Base-by-base conservation (phyloP, 53 echinoderm and acorn worm species). In the Antedon mediterranea region DNA sequence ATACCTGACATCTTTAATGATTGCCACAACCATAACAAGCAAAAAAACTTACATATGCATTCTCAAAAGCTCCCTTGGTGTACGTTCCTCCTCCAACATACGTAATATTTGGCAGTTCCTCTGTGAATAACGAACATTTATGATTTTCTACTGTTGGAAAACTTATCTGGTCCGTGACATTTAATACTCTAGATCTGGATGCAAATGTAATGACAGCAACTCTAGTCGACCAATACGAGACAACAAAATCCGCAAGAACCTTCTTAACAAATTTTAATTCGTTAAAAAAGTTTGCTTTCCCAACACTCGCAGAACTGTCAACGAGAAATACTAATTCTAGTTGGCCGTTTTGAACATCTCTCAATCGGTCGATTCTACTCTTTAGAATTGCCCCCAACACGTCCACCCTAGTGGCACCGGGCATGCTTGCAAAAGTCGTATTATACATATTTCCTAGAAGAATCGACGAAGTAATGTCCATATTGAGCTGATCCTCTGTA, bases 21-120 rank as follows among this genome's bases (percentile, higher is more conserved):
- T n/a, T n/a, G n/a, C n/a, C 11, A 37, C 4, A 37, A 37, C 4
- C 4, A 6, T 6, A 37, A 37, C 37, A 37, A 37, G 37, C 11
- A 37, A 37, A 37, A 37, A 11, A 20, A 84, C 86, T 29, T 83
- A 95, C 97, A 89, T 87, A 75, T 76, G 97, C 92, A 29, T 82
- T 70, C 6, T 82, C 71, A 75, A 95, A 89, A 15, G 97, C 97
- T 14, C 97, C 97, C 43, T 82, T 84, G 0, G 92, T 97, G 73
- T 84, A 92, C 0, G 92, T 97, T 71, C 97, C 97, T n/a, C 97
- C 97, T 32, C 92, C 92, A 33, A 89, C 89, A 79, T 97, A 97
- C 0, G 89, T 86, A 4, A 97, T 97, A 30, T 77, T 84, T 0
- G 97, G 97, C 76, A 97, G 77, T 31, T 95, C 89, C 23, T 92